Evolutionary conservation across 2,888 invertebrate genomes (phyloP), one percentile per base, ranked within the genome.

Genomic region (Eudasyphora cyanicolor): DNA sequence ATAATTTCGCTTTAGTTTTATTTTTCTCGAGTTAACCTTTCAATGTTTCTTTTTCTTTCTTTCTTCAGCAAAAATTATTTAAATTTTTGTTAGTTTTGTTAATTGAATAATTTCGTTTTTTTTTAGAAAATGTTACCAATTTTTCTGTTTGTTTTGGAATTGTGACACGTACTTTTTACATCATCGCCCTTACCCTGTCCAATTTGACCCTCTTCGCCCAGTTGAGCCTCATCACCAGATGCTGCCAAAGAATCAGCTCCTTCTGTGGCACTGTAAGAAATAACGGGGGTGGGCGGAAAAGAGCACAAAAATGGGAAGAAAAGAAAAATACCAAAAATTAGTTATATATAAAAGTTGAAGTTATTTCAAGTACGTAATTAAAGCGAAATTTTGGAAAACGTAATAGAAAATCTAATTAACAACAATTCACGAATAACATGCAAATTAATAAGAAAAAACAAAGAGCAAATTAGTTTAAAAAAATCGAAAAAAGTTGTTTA

Each of bases 181-280:
- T 90, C 88, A 86, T 91, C 88, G 87, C 88, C 92, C 93, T 93
- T 93, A 95, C 95, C 95, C 91, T 94, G 94, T 90, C 96, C 96
- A 90, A 96, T 96, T 88, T 95, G 96, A 86, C 95, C 96, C 73
- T 96, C 96, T 89, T 96, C 96, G 74, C 90, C 91, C 82, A 96
- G 96, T 87, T 96, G 96, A 60, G 96, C 95, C 85, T 95, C 95
- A 62, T 95, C 95, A 73, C 95, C 94, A 79, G 96, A 96, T 67
- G 93, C 96, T 83, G 97, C 96, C 88, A 96, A 95, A 92, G 97
- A 97, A 92, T 97, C 97, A 19, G 97, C 97, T 83, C 97, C 97
- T 86, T 97, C 97, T 86, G 97, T 97, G 87, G 97, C 97, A 93
- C 97, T 97, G 93, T 88, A 87, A 86, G 32, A 77, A 76, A 70